Percentiles rank a stretch among this genome's conserved stretches.
These are phyloP conservation scores for Agelas oroides DNA, from an alignment of 37 sponge, comb jelly and placozoan genomes.

Conservation along the genomic window DNA sequence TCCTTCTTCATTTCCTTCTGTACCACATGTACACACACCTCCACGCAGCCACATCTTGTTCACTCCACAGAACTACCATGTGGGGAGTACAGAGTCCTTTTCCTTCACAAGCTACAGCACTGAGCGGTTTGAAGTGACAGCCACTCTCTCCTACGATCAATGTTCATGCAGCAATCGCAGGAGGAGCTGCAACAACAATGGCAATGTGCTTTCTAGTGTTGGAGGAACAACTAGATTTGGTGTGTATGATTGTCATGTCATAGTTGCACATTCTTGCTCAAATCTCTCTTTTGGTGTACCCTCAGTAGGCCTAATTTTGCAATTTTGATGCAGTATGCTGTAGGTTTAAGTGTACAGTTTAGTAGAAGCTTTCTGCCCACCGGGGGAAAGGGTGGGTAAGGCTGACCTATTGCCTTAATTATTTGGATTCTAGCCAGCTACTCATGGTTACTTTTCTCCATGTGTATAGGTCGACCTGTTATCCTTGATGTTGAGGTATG, in stretches of 20 bases:
- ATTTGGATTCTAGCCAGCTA: neutral
- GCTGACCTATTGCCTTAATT: neutral
- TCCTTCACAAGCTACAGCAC: conserved; percentile 39
- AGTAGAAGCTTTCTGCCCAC: too few species aligned
- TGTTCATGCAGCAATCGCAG: conserved; percentile 28
- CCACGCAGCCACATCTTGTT: conserved; percentile 45
- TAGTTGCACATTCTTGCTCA: too few species aligned
- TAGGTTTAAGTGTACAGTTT: too few species aligned
- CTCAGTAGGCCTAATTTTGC: too few species aligned
- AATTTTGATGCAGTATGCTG: too few species aligned
- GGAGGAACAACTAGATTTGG: neutral
- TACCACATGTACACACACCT: too few species aligned
- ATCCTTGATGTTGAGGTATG: conserved; percentile 11
- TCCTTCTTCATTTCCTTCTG: too few species aligned
- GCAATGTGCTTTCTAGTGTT: neutral
- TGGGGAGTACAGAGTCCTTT: conserved; percentile 28
- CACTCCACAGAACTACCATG: conserved; percentile 36
- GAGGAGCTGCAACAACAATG: conserved; percentile 1
- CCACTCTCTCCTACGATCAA: neutral
- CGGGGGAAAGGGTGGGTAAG: too few species aligned
- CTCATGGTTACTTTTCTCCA: neutral
- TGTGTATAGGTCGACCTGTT: conserved; percentile 29
- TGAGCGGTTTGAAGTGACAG: neutral
- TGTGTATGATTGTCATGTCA: neutral
- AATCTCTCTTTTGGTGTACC: too few species aligned